These are phyloP conservation scores for Pteruthius melanotis DNA, from an alignment of 2,113 vertebrate genomes.

Conservation along the genomic window DNA sequence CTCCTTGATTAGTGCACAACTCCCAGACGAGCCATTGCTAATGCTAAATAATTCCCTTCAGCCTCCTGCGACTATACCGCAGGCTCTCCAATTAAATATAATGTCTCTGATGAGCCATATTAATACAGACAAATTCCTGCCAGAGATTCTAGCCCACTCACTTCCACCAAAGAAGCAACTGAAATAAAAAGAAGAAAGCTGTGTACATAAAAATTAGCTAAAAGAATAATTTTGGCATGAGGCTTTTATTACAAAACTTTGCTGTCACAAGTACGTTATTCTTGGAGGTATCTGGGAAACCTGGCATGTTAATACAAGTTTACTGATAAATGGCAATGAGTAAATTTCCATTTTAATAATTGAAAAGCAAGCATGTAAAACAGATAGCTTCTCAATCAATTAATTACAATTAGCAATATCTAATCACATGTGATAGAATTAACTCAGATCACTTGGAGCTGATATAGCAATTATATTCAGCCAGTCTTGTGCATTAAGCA, in stretches of 20 bases:
- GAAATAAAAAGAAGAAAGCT: conserved; percentile 27
- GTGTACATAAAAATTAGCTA: not conserved
- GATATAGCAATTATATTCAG: not conserved
- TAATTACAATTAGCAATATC: conserved; percentile 53
- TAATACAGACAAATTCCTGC: conserved; percentile 77
- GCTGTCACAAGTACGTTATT: not conserved
- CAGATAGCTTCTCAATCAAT: conserved; percentile 33
- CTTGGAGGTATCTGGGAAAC: not conserved
- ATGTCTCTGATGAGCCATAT: conserved; percentile 80
- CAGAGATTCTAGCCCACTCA: conserved; percentile 69
- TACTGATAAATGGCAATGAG: not conserved
- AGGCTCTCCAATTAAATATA: conserved; percentile 85
- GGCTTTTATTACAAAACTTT: conserved; percentile 10
- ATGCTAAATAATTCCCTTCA: conserved; percentile 88
- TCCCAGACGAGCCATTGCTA: conserved; percentile 87
- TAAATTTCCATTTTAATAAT: conserved; percentile 43
- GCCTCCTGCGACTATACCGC: conserved; percentile 81
- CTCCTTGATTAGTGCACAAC: conserved; percentile 87
- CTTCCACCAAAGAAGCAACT: conserved; percentile 49
- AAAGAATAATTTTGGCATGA: not conserved
- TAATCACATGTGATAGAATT: conserved; percentile 47
- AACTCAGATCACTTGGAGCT: conserved; percentile 1
- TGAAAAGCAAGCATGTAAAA: conserved; percentile 41
- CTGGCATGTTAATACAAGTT: not conserved
- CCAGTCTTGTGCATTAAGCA: not conserved